Base-by-base conservation (phyloP, 1,140 invertebrate species). In the Drepana arcuata region DNA sequence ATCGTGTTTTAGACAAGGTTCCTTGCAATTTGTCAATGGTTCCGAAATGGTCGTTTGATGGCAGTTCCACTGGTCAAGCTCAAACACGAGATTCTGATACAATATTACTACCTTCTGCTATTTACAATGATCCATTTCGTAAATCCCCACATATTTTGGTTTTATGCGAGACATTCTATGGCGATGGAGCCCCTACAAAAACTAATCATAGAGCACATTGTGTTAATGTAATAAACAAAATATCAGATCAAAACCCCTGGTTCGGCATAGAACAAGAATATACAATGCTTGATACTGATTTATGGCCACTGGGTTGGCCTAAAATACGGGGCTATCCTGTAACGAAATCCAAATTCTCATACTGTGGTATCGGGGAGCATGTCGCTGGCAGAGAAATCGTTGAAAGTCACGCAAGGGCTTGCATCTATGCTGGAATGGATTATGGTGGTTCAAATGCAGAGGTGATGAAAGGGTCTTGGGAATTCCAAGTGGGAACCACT, bases 21-120 rank as follows among this genome's bases (percentile, higher is more conserved):
- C 92, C 93, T 3, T 87, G 86, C 48, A 79, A 82, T 38, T 75
- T 91, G n/a, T 25, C 31, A 34, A 93, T 96, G 41, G 84, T 96
- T 14, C 97, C 97, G 0, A 86, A 91, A 9, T 99, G 97, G 97
- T 95, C 96, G 47, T 99, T 94, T 65, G 96, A 99, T 81, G 97
- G 97, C 11, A 97, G 94, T 62, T 93, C 92, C 1, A 93, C 92
- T 0, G 88, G 89, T 33, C 92, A 93, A 79, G 91, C 92, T 1
- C 86, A 90, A 55, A 90, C 90, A 13, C 75, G 83, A 25, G 91
- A 94, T 60, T 96, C 95, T n/a, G 97, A 99, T 66, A 89, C 94
- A 10, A 93, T 92, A 57, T 84, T 99, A 1, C 86, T 92, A 41
- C 97, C 97, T 3, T 90, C 95, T 16, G 93, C 89, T 9, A 88